Base-by-base conservation (phyloP, 2,113 vertebrate genomes). In the Pipa parva region DNA sequence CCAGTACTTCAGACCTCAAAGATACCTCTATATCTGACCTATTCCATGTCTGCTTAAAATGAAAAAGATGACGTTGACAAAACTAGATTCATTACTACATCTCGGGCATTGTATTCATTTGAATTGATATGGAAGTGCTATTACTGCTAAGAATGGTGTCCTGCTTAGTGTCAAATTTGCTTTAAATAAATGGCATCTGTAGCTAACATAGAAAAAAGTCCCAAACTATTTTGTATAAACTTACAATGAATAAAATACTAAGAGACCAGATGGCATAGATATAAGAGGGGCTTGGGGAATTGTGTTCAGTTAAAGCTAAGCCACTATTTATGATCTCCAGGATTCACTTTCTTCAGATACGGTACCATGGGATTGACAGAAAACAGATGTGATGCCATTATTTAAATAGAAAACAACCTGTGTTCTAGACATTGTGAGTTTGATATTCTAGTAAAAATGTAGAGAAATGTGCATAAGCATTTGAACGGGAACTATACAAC, bases 291-390 rank as follows among this genome's bases (percentile, higher is more conserved):
- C 39, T 42, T 42, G n/a, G 39, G 39, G 39, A 42, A 42, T 42
- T 42, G 6, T 42, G 39, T 42, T 42, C 39, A 42, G 39, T 42
- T 42, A 42, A 42, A 42, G 39, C 39, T 10, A 42, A 42, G 39
- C 39, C 39, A 42, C 39, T 42, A 42, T 42, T 42, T 42, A 42
- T 42, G 39, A 42, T 42, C 39, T 42, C n/a, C 39, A 42, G 39
- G 39, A 42, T 42, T 17, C 12, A 42, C 39, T 42, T 42, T 42
- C 11, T 17, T 42, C 17, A 42, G 39, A 42, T 17, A 42, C 15
- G 39, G 39, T 42, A 42, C 17, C 39, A 10, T 42, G 39, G 39
- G 39, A 42, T 4, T 42, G 39, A n/a, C 39, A 42, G 17, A 17
- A 42, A 42, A 42, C 39, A 42, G 39, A 42, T 42, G 39, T 18